Percentiles rank a stretch among this genome's conserved stretches.
phyloP scores from a whole-genome alignment of 2,888 invertebrate genomes.

The Acrobasis suavella region DNA sequence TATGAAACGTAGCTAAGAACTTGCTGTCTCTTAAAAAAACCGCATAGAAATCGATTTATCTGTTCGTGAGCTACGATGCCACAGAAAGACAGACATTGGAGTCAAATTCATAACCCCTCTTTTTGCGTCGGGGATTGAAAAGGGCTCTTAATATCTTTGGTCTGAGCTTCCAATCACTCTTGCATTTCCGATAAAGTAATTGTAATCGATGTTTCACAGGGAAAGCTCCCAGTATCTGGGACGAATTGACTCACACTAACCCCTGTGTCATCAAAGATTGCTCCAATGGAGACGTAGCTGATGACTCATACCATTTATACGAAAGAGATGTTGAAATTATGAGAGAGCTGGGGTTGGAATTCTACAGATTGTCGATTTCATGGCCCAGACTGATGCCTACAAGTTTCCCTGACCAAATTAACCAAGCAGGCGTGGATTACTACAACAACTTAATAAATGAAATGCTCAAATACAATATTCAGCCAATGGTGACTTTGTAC shows the following conservation, averaged over 20 bases:
- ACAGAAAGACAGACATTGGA: too few species aligned
- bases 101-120: too few species aligned
- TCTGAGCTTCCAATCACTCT: too few species aligned
- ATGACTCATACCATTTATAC: conserved; percentile 82
- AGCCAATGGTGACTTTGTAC: conserved; percentile 80
- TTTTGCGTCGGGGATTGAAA: neutral
- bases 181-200: neutral
- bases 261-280: conserved; percentile 74
- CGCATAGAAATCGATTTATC: too few species aligned
- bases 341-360: conserved; percentile 62
- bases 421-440: conserved; percentile 80
- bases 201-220: conserved; percentile 48
- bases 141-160: too few species aligned
- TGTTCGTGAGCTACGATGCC: too few species aligned
- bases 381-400: conserved; percentile 84
- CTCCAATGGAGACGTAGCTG: conserved; percentile 81
- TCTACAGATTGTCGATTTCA: conserved; percentile 80
- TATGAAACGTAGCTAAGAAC: too few species aligned
- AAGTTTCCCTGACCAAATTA: conserved; percentile 74
- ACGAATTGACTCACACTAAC: conserved; percentile 72
- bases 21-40: too few species aligned
- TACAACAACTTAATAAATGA: conserved; percentile 84
- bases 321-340: conserved; percentile 74
- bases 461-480: conserved; percentile 80
- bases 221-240: conserved; percentile 83